Evolutionary conservation across 37 sponge, comb jelly and placozoan genomes (phyloP).

Genomic region (Hormiphora californensis): DNA sequence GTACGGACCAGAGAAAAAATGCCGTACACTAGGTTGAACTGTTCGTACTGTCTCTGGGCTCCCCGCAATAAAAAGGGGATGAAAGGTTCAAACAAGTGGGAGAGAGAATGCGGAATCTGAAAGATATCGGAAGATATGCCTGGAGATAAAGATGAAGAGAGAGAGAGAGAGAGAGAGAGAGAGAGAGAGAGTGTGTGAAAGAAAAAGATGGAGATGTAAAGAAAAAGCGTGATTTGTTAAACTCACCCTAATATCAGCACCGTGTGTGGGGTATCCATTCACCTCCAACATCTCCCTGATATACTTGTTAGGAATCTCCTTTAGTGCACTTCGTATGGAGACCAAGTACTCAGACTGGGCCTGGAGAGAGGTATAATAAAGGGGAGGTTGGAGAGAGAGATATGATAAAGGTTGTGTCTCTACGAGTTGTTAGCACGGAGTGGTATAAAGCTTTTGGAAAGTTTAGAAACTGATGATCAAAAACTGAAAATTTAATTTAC

Average conservation of each 20-base stretch:
- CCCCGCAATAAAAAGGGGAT: too few relatives aligned
- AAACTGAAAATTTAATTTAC: neutral
- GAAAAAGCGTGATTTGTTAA: neutral
- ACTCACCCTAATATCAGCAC: constrained; percentile 4
- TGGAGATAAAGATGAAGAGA: neutral
- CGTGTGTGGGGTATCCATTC: constrained; percentile 36
- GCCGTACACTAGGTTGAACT: too few relatives aligned
- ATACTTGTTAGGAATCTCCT: constrained; percentile 12
- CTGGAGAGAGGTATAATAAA: constrained; percentile 12
- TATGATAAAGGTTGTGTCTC: too few relatives aligned
- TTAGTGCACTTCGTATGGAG: neutral
- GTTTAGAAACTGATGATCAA: neutral
- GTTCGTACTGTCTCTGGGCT: too few relatives aligned
- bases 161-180: neutral
- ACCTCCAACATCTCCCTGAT: constrained; percentile 38
- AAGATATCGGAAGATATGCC: neutral
- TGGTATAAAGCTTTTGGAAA: neutral
- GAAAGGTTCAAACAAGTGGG: neutral
- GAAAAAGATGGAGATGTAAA: neutral
- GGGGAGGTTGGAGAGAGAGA: too few relatives aligned
- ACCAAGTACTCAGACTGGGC: neutral
- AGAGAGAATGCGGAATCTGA: neutral
- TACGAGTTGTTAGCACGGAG: neutral
- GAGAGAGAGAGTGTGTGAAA: neutral
- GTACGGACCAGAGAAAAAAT: too few relatives aligned